Conservation (phyloP, 2,113 vertebrate species). For the Ovis canadensis region DNA sequence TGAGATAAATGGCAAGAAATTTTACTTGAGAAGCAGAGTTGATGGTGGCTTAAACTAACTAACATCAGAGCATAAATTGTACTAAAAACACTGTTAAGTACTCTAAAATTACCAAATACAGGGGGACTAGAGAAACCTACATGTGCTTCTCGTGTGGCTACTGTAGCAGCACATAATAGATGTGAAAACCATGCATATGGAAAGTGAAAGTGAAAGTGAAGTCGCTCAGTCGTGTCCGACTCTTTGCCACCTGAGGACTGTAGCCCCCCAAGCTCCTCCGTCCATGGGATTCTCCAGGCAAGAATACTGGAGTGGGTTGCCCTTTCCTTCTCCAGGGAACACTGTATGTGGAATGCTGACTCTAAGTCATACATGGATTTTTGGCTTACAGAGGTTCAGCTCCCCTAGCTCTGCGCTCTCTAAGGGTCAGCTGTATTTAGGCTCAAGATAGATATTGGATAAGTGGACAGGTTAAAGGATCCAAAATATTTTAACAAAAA, state of each 20-base stretch:
- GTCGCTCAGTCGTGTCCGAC: no score
- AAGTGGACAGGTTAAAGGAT: background rate
- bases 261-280: no score
- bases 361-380: background rate
- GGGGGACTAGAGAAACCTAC: background rate
- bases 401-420: background rate
- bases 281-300: no score
- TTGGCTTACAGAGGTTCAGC: background rate
- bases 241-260: no score
- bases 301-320: no score
- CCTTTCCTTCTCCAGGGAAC: no score
- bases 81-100: background rate
- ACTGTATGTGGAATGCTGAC: background rate
- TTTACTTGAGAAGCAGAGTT: background rate
- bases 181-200: background rate
- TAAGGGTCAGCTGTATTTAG: background rate
- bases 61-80: background rate
- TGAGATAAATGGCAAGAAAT: background rate
- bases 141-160: background rate
- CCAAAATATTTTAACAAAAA: background rate
- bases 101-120: background rate
- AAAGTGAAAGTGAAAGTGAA: background rate
- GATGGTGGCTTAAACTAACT: background rate
- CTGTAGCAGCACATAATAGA: background rate
- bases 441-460: background rate